Evolutionary conservation across 2,113 vertebrate species (phyloP), one percentile per base, ranked within the genome.

Genomic region (Pygoscelis antarcticus): DNA sequence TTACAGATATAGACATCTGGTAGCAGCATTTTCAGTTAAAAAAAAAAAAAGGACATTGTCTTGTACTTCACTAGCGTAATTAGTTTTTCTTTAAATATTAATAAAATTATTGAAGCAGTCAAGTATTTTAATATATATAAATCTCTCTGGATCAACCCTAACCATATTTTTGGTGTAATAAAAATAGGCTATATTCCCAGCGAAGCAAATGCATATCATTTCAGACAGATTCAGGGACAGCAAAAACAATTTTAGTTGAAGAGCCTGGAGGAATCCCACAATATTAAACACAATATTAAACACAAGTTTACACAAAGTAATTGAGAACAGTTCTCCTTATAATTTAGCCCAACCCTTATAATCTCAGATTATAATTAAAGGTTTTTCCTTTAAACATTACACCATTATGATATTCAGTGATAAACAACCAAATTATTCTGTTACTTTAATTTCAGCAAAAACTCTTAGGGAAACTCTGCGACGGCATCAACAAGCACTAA

Each of bases 271-370:
- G 71, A 96, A 86, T 88, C 82, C 46, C 4, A 1, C 90, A 89
- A 44, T 82, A 84, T 91, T 89, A 81, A 91, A 87, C 5, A 70
- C 34, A 62, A 16, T 52, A 84, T 74, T 92, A 89, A 92, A 91
- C 29, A 82, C 42, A 58, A 74, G 54, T 83, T 96, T 95, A 94
- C 60, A 88, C 54, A 78, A 47, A 93, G 30, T 85, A 93, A 82
- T 84, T 87, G 54, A 82, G 46, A 93, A 34, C 51, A 76, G 16
- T 83, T 84, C 46, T 86, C 40, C 29, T 93, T 91, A n/a, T 80
- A 87, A 89, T 87, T 88, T 90, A 95, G 78, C 83, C 78, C 51
- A 90, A 60, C 44, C 44, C 19, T 78, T 87, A 69, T 51, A 91
- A 86, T 66, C 42, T 78, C 54, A 66, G 74, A 58, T 80, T 78